A percentile compares a stretch with the other conserved stretches of the same genome.
phyloP scores from a whole-genome alignment of 2,888 invertebrate genomes.

The Gisinianus flammeolus region DNA sequence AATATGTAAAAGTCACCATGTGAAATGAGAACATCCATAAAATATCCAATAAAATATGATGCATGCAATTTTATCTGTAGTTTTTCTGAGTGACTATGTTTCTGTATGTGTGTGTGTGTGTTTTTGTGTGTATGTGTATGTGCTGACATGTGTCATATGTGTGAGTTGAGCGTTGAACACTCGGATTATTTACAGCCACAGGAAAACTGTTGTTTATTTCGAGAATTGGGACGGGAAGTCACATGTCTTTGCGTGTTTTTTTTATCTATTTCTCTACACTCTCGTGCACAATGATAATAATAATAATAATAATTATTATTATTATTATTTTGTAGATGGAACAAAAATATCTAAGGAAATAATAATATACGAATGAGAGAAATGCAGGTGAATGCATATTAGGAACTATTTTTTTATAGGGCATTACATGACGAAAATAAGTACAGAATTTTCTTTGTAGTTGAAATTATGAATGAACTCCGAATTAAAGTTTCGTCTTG shows the following conservation, averaged over 20 bases:
- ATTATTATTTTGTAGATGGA: no score
- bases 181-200: constrained; percentile 24
- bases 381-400: no score
- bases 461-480: no score
- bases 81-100: background rate
- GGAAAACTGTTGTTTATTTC: constrained; percentile 31
- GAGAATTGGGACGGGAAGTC: background rate
- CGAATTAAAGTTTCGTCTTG: no score
- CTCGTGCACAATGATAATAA: no score
- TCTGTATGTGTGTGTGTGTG: background rate
- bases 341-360: no score
- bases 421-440: no score
- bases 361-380: no score
- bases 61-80: constrained; percentile 8
- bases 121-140: background rate
- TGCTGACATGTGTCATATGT: background rate
- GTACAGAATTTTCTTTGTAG: no score
- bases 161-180: constrained; percentile 2
- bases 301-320: no score
- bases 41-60: background rate
- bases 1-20: background rate
- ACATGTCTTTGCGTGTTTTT: background rate
- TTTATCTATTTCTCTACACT: background rate
- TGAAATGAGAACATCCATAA: constrained; percentile 7
- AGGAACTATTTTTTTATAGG: no score